These are phyloP conservation scores for Amphiura filiformis DNA, from an alignment of 35 echinoderm and acorn worm species.

Conservation along the genomic window DNA sequence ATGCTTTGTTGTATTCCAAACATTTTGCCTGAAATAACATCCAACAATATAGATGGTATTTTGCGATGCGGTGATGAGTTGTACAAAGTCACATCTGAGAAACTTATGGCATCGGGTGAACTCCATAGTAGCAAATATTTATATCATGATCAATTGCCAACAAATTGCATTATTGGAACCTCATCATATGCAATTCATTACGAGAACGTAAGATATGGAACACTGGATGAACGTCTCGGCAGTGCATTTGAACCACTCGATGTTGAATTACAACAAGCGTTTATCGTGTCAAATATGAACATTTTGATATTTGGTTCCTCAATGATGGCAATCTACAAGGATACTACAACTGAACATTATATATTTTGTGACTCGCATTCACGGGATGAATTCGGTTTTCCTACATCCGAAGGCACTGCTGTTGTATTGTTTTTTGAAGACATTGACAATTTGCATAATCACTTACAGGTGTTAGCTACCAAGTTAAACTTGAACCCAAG, in stretches of 20 bases:
- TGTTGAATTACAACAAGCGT: conserved; percentile 4
- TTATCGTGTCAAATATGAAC: not conserved
- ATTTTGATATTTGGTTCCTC: not conserved
- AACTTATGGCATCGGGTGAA: no score
- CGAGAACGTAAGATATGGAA: not conserved
- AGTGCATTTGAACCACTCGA: not conserved
- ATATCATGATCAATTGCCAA: no score
- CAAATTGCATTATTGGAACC: not conserved
- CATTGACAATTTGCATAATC: not conserved
- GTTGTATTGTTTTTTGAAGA: not conserved
- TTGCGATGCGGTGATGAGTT: no score
- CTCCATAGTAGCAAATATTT: no score
- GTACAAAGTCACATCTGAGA: no score
- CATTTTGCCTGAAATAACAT: no score
- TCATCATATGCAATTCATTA: not conserved
- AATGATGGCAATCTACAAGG: not conserved
- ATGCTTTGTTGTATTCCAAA: no score
- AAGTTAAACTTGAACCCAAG: not conserved
- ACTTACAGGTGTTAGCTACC: not conserved
- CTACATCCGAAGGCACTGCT: not conserved
- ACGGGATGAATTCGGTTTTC: not conserved
- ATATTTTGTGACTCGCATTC: not conserved
- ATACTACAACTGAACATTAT: not conserved
- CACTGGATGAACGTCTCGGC: not conserved
- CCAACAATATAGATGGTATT: no score